These are phyloP conservation scores for Aethes cnicana DNA, from an alignment of 2,888 invertebrate genomes.

Conservation along the genomic window DNA sequence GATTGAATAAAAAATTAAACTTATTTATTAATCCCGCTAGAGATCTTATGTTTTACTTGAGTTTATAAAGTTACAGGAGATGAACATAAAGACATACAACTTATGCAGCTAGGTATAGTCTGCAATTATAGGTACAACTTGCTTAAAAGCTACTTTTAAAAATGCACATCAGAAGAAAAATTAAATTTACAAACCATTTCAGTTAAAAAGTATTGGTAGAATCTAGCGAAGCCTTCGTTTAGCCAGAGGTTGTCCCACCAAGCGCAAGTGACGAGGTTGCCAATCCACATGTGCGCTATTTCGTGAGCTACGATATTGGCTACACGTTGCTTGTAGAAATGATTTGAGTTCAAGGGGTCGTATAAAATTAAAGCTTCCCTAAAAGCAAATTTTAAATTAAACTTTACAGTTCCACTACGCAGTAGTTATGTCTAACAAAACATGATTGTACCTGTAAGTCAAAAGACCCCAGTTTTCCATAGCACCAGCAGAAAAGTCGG, in stretches of 20 bases:
- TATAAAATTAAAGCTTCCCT: constrained; percentile 83
- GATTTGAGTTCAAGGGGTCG: constrained; percentile 69
- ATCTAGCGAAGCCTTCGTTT: constrained; percentile 86
- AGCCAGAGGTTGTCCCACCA: constrained; percentile 90
- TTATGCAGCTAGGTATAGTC: too few relatives aligned
- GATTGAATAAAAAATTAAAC: too few relatives aligned
- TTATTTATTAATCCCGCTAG: too few relatives aligned
- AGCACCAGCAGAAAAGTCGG: constrained; percentile 90
- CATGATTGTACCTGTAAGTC: constrained; percentile 87
- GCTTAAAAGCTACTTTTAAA: too few relatives aligned
- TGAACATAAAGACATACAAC: too few relatives aligned
- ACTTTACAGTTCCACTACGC: not conserved
- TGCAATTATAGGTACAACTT: too few relatives aligned
- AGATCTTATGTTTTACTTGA: too few relatives aligned
- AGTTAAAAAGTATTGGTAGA: constrained; percentile 86
- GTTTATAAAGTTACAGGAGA: too few relatives aligned
- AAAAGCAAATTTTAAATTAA: constrained; percentile 10
- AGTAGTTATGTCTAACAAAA: constrained; percentile 1
- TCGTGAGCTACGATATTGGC: constrained; percentile 89
- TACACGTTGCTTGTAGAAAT: constrained; percentile 84
- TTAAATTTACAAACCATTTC: constrained; percentile 57
- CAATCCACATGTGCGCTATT: constrained; percentile 92
- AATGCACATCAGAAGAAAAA: not conserved
- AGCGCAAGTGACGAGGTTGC: constrained; percentile 87
- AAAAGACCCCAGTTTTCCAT: constrained; percentile 94